Conservation (phyloP, 2,888 invertebrate genomes). For the Papilio demoleus region DNA sequence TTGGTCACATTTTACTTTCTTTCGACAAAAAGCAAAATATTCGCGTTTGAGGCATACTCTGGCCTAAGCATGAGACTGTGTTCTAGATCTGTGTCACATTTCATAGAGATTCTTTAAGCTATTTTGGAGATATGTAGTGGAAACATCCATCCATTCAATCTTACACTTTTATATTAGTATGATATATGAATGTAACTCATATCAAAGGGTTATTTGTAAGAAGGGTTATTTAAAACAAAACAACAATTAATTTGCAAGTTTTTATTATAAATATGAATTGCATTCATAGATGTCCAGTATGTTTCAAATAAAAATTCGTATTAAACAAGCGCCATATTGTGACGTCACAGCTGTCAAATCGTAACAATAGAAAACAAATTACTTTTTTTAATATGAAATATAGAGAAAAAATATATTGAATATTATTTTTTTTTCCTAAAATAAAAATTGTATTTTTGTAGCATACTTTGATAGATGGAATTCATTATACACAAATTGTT, state of each 20-base stretch:
- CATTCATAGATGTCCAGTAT: conserved; percentile 67
- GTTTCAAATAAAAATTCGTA: background rate
- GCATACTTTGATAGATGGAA: background rate
- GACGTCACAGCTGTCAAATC: conserved; percentile 3
- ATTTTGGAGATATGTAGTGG: too few relatives aligned
- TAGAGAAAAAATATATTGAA: conserved; percentile 28
- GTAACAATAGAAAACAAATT: background rate
- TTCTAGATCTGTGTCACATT: too few relatives aligned
- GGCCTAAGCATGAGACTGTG: too few relatives aligned
- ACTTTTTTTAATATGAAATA: background rate
- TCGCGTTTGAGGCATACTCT: too few relatives aligned
- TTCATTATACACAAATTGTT: background rate
- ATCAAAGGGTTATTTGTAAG: conserved; percentile 53
- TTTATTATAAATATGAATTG: conserved; percentile 80
- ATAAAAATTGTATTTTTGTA: background rate
- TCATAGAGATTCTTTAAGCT: too few relatives aligned
- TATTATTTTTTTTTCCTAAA: background rate
- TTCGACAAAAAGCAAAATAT: too few relatives aligned
- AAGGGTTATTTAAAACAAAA: conserved; percentile 61
- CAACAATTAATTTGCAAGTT: conserved; percentile 60
- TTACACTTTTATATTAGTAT: too few relatives aligned
- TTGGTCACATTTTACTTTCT: too few relatives aligned
- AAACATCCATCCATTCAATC: too few relatives aligned
- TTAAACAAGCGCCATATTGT: background rate
- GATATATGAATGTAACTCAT: conserved; percentile 83